Evolutionary conservation across 1,140 invertebrate species (phyloP).

Genomic region (Eumaeus atala): DNA sequence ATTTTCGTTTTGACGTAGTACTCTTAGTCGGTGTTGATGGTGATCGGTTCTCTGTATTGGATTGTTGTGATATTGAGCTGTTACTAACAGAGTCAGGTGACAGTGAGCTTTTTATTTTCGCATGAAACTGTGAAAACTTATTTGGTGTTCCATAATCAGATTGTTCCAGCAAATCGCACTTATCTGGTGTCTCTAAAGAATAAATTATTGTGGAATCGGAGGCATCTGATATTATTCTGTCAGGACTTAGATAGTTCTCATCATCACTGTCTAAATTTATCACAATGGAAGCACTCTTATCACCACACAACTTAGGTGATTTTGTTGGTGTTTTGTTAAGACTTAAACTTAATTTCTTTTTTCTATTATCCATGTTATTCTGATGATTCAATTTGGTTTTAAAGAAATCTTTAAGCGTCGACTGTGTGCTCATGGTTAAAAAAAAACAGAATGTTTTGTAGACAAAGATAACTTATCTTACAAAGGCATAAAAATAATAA

Average conservation of each 20-base stretch:
- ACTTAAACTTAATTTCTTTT: constrained; percentile 27
- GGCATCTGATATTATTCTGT: constrained; percentile 1
- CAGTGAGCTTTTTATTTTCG: too few relatives aligned
- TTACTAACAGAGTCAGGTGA: neutral
- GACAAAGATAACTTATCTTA: too few relatives aligned
- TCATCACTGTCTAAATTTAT: constrained; percentile 38
- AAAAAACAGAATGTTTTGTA: too few relatives aligned
- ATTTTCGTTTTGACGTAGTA: constrained; percentile 31
- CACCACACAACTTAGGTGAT: constrained; percentile 19
- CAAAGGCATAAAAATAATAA: too few relatives aligned
- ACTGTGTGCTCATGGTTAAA: constrained; percentile 10
- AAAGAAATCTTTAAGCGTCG: constrained; percentile 18
- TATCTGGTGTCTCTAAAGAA: constrained; percentile 21
- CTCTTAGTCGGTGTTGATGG: constrained; percentile 23
- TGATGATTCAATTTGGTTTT: constrained; percentile 1
- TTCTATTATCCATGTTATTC: constrained; percentile 13
- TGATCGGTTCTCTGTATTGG: neutral
- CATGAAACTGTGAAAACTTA: too few relatives aligned
- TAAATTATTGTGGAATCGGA: constrained; percentile 24
- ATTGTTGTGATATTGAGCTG: neutral
- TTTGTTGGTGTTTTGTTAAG: constrained; percentile 23
- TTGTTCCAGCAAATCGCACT: neutral
- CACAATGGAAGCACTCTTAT: constrained; percentile 13
- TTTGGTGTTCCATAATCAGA: neutral
- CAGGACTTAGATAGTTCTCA: constrained; percentile 23